Conservation (phyloP, 2,888 invertebrate genomes). For the Agrotis puta region DNA sequence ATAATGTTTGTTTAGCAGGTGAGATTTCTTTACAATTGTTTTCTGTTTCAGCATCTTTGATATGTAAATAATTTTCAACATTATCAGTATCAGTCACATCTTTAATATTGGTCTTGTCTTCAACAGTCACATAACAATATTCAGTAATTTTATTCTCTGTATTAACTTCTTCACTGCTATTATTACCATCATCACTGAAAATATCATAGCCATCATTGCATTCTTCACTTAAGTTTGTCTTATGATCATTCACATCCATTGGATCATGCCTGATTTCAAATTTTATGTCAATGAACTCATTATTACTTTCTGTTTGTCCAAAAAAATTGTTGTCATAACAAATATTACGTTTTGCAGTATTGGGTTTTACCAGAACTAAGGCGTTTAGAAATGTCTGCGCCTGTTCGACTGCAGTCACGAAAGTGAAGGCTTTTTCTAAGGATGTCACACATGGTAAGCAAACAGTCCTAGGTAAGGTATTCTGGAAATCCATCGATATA, state of each 20-base stretch:
- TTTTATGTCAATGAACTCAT: neutral
- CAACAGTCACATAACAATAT: neutral
- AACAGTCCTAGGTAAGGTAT: constrained; percentile 75
- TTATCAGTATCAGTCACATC: neutral
- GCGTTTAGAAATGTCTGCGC: constrained; percentile 73
- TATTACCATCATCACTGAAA: neutral
- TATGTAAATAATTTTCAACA: neutral
- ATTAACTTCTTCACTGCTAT: neutral
- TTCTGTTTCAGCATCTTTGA: neutral
- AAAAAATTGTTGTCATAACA: constrained; percentile 50
- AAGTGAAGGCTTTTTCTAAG: constrained; percentile 76
- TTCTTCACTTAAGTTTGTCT: constrained; percentile 5
- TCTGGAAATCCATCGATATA: constrained; percentile 68
- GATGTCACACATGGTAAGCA: constrained; percentile 75
- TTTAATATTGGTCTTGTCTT: constrained; percentile 8
- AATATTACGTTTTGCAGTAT: constrained; percentile 59
- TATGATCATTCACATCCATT: constrained; percentile 5
- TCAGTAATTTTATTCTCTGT: neutral
- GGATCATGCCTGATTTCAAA: constrained; percentile 6
- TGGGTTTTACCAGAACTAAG: constrained; percentile 65
- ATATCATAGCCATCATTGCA: neutral
- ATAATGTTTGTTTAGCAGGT: neutral
- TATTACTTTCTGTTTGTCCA: constrained; percentile 30
- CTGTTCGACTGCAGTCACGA: constrained; percentile 74
- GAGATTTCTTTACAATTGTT: neutral